These are phyloP conservation scores for Ataeniobius toweri DNA, from an alignment of 2,797 vertebrate species.

Conservation along the genomic window DNA sequence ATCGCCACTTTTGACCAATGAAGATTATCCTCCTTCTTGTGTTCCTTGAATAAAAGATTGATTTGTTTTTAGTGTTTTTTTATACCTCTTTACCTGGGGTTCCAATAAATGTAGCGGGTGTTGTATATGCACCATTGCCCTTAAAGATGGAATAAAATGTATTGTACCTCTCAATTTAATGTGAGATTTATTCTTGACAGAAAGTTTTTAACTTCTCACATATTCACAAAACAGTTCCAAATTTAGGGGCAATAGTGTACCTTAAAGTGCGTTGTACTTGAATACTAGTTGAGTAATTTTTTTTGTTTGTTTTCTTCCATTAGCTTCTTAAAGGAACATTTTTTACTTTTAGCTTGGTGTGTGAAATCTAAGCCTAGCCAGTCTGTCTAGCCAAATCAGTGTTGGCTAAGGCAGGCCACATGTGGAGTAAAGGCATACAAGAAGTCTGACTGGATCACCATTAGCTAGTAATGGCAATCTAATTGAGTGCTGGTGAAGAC, in stretches of 20 bases:
- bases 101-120: too few relatives aligned
- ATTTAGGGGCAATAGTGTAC: not conserved
- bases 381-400: constrained; percentile 58
- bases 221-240: not conserved
- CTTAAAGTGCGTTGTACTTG: too few relatives aligned
- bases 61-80: too few relatives aligned
- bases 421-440: constrained; percentile 40
- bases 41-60: too few relatives aligned
- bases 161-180: not conserved
- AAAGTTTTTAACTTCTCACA: not conserved
- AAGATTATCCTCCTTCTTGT: too few relatives aligned
- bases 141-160: not conserved
- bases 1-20: too few relatives aligned
- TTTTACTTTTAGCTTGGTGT: constrained; percentile 7
- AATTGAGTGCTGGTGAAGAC: constrained; percentile 64
- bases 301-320: not conserved
- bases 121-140: not conserved
- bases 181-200: not conserved
- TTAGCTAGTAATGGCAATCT: constrained; percentile 63
- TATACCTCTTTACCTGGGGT: too few relatives aligned
- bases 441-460: constrained; percentile 44
- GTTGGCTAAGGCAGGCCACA: constrained; percentile 42
- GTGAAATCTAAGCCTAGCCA: constrained; percentile 44
- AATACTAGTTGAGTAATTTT: not conserved
- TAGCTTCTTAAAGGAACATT: not conserved